Evolutionary conservation across 2,113 vertebrate genomes (phyloP), one percentile per base, ranked within the genome.

Genomic region (Syngnathoides biaculeatus): DNA sequence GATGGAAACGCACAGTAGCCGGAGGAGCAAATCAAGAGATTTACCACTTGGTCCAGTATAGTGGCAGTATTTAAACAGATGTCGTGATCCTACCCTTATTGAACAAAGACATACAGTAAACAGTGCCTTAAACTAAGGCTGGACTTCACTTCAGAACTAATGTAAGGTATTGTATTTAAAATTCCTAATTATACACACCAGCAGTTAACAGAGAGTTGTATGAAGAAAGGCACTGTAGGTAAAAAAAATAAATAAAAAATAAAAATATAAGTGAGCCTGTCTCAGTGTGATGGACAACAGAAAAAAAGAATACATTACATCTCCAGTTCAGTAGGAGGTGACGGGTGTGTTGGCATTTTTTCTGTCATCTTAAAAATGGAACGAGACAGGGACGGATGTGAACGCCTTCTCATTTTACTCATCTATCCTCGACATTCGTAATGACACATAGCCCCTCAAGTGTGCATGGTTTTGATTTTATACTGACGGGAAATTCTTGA

Each of bases 261-360:
- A 15, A 26, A 57, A 40, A 40, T n/a, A n/a, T n/a, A n/a, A 15
- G 11, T 40, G 58, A 13, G 17, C 38, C 5, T 12, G 58, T 40
- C 58, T 9, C n/a, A 1, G 19, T 39, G 19, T 40, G 58, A 60
- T 40, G 58, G 57, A 59, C 57, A 59, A n/a, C 57, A n/a, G 17
- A 86, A 84, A 89, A 82, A 40, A 65, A 70, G 83, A 85, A 88
- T 81, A 80, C 80, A 83, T 87, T 77, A 87, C 67, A 77, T 76
- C 80, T 74, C 73, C 81, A 84, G 86, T 85, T 86, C 75, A 88
- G 87, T 89, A 85, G 82, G 75, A 69, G 66, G 68, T 66, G 65
- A 79, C 7, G 74, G 64, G 26, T 24, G 72, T 64, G 83, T 88
- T 86, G 84, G 84, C 86, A 71, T 74, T 87, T 82, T 77, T 68